Base-by-base conservation (phyloP, 2,888 invertebrate genomes). In the Himalopsyche tibetana region DNA sequence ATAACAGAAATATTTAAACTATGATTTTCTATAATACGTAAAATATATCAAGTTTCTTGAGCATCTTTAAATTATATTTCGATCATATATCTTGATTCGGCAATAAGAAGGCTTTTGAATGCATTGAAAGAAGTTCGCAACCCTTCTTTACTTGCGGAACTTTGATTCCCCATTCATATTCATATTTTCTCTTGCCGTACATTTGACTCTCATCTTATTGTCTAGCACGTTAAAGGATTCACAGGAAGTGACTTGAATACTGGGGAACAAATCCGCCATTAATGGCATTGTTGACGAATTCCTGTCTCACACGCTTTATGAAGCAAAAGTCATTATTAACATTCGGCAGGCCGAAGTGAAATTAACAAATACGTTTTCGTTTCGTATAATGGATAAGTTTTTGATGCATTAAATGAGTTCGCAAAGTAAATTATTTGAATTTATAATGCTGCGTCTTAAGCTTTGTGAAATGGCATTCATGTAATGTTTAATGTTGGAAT, bases 111-210 rank as follows among this genome's bases (percentile, higher is more conserved):
- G 63, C 63, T 19, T 63, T 63, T 19, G 63, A 63, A 63, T 63
- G 63, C 28, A 63, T 63, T 63, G 63, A 63, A 63, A 63, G 63
- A 80, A 63, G 81, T 80, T 82, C 63, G 11, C 86, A 84, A 84
- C 86, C 86, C 84, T 82, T 55, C 74, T 82, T 82, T 82, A 38
- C 55, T 45, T 38, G 56, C 28, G 28, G 40, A 84, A 85, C 83
- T 91, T 92, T 92, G 92, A 92, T 92, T 92, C 91, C 89, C 92
- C 91, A 93, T 93, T 93, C 93, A 93, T 93, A 93, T 93, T 93
- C 93, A 93, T 93, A 93, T 93, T 93, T 93, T 85, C 84, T 84
- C 85, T 86, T 86, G 55, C 84, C 51, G 86, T 80, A 80, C 82
- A 74, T 87, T 82, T 80, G 8, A 74, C 80, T 42, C 63, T 15